These are phyloP conservation scores for Arenicola marina DNA, from an alignment of 2,888 invertebrate genomes.

Conservation along the genomic window DNA sequence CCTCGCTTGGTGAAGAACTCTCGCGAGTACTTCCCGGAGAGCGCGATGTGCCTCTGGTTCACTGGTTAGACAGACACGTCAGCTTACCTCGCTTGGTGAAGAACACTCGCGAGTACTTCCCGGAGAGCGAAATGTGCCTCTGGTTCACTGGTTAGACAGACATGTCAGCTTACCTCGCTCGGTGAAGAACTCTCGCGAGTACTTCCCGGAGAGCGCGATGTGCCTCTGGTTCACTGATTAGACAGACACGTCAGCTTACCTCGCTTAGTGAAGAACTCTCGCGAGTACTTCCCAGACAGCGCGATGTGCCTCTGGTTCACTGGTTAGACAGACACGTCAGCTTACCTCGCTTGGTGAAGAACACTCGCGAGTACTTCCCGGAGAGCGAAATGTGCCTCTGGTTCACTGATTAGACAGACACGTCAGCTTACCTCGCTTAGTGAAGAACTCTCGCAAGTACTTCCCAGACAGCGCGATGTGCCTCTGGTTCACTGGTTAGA, in stretches of 20 bases:
- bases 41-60: conserved; percentile 90
- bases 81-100: conserved; percentile 94
- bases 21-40: conserved; percentile 89
- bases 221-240: too few relatives aligned
- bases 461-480: conserved; percentile 91
- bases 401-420: too few relatives aligned
- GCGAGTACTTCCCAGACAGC: too few relatives aligned
- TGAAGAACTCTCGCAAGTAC: conserved; percentile 92
- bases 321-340: too few relatives aligned
- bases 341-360: conserved; percentile 95
- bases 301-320: too few relatives aligned
- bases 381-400: conserved; percentile 89
- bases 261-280: too few relatives aligned
- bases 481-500: too few relatives aligned
- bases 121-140: conserved; percentile 85
- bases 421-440: too few relatives aligned
- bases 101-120: conserved; percentile 90
- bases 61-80: too few relatives aligned
- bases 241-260: too few relatives aligned
- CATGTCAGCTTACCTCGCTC: conserved; percentile 81
- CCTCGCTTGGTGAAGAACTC: conserved; percentile 95
- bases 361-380: conserved; percentile 90
- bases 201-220: conserved; percentile 90
- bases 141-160: too few relatives aligned
- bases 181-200: conserved; percentile 93